phyloP scores from a whole-genome alignment of 53 echinoderm and acorn worm genomes.

The Crossaster papposus region DNA sequence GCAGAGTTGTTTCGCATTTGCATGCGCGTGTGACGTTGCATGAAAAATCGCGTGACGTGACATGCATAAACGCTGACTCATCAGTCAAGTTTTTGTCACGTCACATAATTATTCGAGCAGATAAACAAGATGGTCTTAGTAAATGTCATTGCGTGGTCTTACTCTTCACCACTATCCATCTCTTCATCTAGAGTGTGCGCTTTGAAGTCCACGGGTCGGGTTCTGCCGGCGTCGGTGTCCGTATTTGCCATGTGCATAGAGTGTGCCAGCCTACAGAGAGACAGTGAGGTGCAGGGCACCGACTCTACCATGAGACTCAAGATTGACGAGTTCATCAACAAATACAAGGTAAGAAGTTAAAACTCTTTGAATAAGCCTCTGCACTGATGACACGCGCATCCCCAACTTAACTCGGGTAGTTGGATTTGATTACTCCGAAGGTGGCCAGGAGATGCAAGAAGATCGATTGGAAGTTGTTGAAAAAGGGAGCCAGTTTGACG shows the following conservation, averaged over 20 bases:
- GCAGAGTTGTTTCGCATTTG: too few species aligned
- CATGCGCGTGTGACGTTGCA: too few species aligned
- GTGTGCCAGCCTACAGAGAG: constrained; percentile 57
- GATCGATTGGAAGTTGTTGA: constrained; percentile 50
- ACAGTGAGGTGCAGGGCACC: constrained; percentile 57
- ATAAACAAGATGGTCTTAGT: too few species aligned
- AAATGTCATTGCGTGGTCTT: too few species aligned
- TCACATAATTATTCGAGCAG: too few species aligned
- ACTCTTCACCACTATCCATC: too few species aligned
- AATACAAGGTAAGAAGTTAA: constrained; percentile 61
- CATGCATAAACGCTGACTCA: too few species aligned
- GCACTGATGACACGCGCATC: too few species aligned
- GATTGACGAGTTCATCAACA: constrained; percentile 61
- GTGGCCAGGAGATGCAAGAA: constrained; percentile 43
- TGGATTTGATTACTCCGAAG: constrained; percentile 32
- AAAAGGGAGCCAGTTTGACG: constrained; percentile 50
- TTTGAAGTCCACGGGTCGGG: constrained; percentile 33
- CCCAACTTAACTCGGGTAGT: constrained; percentile 1
- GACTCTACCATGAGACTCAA: constrained; percentile 64
- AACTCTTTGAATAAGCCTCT: not conserved
- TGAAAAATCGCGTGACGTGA: too few species aligned
- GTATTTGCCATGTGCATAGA: constrained; percentile 77
- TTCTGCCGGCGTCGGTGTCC: constrained; percentile 59
- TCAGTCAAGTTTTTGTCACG: too few species aligned
- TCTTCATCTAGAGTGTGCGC: constrained; percentile 39